Evolutionary conservation across 2,797 vertebrate species (phyloP).

Genomic region (Meda fulgida): DNA sequence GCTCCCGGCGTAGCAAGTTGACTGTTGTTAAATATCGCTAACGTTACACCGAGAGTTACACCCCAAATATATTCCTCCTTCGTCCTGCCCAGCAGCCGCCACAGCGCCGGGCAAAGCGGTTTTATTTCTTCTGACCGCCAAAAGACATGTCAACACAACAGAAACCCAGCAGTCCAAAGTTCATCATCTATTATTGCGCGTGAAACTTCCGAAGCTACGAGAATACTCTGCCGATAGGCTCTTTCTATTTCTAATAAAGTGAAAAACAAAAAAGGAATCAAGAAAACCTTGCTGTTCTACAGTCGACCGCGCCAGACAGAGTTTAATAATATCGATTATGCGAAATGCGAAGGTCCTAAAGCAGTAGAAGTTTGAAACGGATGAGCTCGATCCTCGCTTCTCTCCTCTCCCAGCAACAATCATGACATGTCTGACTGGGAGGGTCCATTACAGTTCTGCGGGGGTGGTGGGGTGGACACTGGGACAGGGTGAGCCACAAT

Average conservation of each 20-base stretch:
- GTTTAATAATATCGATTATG: background rate
- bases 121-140: slow-evolving; percentile 75
- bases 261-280: background rate
- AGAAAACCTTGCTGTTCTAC: background rate
- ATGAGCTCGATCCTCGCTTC: slow-evolving; percentile 43
- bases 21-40: slow-evolving; percentile 53
- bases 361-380: slow-evolving; percentile 35
- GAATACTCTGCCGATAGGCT: background rate
- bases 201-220: slow-evolving; percentile 57
- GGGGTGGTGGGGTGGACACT: slow-evolving; percentile 59
- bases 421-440: slow-evolving; percentile 77
- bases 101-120: slow-evolving; percentile 79
- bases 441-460: slow-evolving; percentile 66
- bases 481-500: slow-evolving; percentile 22
- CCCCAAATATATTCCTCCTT: slow-evolving; percentile 56
- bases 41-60: slow-evolving; percentile 60
- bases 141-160: slow-evolving; percentile 78
- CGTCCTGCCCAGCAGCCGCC: slow-evolving; percentile 77
- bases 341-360: slow-evolving; percentile 1
- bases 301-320: background rate
- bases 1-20: slow-evolving; percentile 55
- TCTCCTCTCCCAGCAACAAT: slow-evolving; percentile 72
- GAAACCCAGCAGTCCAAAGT: slow-evolving; percentile 78
- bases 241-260: background rate
- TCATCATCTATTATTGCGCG: slow-evolving; percentile 71